Evolutionary conservation across 2,113 vertebrate genomes (phyloP).

Genomic region (Mus spicilegus): DNA sequence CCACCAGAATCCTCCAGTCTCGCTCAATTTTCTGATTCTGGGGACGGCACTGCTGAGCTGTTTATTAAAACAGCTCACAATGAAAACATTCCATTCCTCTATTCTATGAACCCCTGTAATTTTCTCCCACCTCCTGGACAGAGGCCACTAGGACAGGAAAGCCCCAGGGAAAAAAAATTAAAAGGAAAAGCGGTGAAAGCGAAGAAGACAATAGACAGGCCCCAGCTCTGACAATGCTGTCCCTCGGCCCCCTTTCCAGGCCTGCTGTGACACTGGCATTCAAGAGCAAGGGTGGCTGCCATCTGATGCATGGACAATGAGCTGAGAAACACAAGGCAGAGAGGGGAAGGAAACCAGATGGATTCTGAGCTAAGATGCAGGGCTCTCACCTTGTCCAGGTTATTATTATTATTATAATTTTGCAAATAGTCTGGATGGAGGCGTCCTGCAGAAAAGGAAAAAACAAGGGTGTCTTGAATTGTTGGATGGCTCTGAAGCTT

Average conservation of each 20-base stretch:
- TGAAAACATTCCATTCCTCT: constrained; percentile 75
- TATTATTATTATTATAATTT: constrained; percentile 74
- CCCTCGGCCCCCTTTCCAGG: constrained; percentile 83
- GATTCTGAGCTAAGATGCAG: constrained; percentile 87
- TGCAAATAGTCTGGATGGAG: constrained; percentile 86
- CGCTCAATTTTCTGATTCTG: constrained; percentile 83
- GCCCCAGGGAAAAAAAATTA: constrained; percentile 67
- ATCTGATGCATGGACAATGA: constrained; percentile 85
- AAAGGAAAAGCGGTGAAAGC: constrained; percentile 83
- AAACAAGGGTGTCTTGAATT: constrained; percentile 86
- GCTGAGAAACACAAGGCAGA: constrained; percentile 84
- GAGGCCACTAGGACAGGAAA: constrained; percentile 86
- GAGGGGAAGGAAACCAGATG: constrained; percentile 84
- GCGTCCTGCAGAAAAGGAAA: constrained; percentile 86
- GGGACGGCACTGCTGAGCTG: constrained; percentile 83
- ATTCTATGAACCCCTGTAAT: constrained; percentile 82
- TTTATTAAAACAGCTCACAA: constrained; percentile 86
- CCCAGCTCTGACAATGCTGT: constrained; percentile 87
- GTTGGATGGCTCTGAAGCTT: constrained; percentile 86
- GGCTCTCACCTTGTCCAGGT: constrained; percentile 87
- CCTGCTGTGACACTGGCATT: constrained; percentile 87
- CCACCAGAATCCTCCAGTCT: constrained; percentile 59
- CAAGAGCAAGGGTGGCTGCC: constrained; percentile 86
- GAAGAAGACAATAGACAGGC: constrained; percentile 87
- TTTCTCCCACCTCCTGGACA: constrained; percentile 86